Base-by-base conservation (phyloP, 2,888 invertebrate species). In the Hololepta plana region DNA sequence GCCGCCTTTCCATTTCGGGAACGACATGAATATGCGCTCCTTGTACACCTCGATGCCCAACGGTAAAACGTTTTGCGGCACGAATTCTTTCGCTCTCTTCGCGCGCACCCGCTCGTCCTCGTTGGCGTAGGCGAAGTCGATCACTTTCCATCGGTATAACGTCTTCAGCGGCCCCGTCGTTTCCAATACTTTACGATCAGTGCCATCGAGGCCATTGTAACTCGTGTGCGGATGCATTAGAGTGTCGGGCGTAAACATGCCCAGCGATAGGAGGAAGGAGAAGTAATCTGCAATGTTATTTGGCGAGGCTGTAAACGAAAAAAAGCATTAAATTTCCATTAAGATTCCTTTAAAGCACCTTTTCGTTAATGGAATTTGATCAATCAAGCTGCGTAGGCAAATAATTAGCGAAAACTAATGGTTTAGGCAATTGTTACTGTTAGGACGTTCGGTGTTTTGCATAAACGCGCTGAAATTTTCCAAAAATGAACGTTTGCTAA, bases 61-160 rank as follows among this genome's bases (percentile, higher is more conserved):
- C 2, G 35, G 35, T 12, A 80, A 52, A 42, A 73, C 77, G 43
- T 81, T 80, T 34, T 68, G 66, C 0, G 74, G 70, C 12, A 75
- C 57, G 42, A 66, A 84, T 26, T 64, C 59, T 1, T 67, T 65
- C 14, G 57, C 59, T 12, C 51, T 49, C 7, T 80, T 55, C 1
- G 76, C 76, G 15, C 53, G 46, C 14, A 61, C 54, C 12, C 76
- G 57, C 22, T 65, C 64, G 8, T 55, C 52, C 10, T 57, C 53
- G 1, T 64, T 61, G 3, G 68, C 66, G 46, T 71, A 84, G 25
- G 68, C 67, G 43, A 72, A 81, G 45, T 84, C 82, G 4, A 84
- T 50, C 16, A 62, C 59, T 34, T 68, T 71, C 82, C 82, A 84
- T 31, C 71, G 67, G 46, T 75, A 77, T 12, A 73, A 57, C 12